Conservation (phyloP, 2,113 vertebrate species). For the Rousettus leschenaultii region DNA sequence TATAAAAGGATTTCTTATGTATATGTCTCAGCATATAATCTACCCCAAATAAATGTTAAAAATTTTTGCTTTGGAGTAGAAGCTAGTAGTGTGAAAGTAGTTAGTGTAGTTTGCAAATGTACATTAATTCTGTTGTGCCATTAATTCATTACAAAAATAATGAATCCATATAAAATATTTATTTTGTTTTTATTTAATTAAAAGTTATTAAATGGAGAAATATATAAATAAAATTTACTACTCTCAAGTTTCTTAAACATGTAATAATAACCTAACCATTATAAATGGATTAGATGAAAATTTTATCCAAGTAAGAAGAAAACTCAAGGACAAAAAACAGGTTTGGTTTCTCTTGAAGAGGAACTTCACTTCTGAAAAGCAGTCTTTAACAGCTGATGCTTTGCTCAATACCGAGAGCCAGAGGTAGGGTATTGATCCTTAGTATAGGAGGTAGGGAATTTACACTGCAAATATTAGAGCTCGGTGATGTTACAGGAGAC, state of each 20-base stretch:
- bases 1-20: neutral
- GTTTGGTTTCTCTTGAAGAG: accelerated
- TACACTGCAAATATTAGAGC: neutral
- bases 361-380: neutral
- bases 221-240: neutral
- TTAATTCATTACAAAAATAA: neutral
- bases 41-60: neutral
- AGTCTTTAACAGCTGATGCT: neutral
- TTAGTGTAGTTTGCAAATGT: neutral
- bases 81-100: neutral
- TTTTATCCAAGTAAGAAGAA: neutral
- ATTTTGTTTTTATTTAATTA: neutral
- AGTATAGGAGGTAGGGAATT: neutral
- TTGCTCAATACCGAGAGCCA: neutral
- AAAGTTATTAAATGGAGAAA: neutral
- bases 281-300: neutral
- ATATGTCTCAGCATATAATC: neutral
- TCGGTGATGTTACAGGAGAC: accelerated
- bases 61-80: neutral
- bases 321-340: neutral
- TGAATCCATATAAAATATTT: neutral
- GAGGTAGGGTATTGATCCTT: too few relatives aligned
- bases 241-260: neutral
- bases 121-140: neutral
- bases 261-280: neutral